phyloP scores from a whole-genome alignment of 2,888 invertebrate species.

The Mythimna impura region DNA sequence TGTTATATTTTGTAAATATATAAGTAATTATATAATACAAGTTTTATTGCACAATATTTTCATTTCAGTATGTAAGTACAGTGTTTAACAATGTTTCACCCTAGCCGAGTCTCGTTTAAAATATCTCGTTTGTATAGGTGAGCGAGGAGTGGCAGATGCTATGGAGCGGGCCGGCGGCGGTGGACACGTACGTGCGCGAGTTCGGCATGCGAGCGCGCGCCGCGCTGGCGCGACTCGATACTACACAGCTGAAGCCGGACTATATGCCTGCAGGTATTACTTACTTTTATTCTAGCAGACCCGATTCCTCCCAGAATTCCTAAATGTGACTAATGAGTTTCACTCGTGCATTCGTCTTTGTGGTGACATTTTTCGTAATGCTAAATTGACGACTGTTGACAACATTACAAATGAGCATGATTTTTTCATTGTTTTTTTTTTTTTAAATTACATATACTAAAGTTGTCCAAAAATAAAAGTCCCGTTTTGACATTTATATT shows the following conservation, averaged over 20 bases:
- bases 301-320: too few species aligned
- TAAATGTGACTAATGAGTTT: too few species aligned
- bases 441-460: too few species aligned
- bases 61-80: background rate
- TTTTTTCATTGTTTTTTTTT: too few species aligned
- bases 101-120: background rate
- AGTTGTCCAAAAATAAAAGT: too few species aligned
- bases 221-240: conserved; percentile 69
- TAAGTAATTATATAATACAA: too few species aligned
- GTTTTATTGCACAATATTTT: background rate
- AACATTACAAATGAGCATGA: too few species aligned
- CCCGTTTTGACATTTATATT: too few species aligned
- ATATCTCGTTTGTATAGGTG: conserved; percentile 63
- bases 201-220: conserved; percentile 80
- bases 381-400: too few species aligned
- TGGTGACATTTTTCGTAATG: too few species aligned
- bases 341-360: too few species aligned
- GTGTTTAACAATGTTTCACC: background rate
- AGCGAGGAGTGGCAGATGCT: conserved; percentile 83
- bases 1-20: too few species aligned
- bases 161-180: conserved; percentile 81
- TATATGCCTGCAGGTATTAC: conserved; percentile 76
- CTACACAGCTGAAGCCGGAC: conserved; percentile 48
- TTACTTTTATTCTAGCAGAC: background rate
- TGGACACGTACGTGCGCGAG: conserved; percentile 79